phyloP scores from a whole-genome alignment of 92 coral and sea anemone species.

The Epizoanthus illoricatus region DNA sequence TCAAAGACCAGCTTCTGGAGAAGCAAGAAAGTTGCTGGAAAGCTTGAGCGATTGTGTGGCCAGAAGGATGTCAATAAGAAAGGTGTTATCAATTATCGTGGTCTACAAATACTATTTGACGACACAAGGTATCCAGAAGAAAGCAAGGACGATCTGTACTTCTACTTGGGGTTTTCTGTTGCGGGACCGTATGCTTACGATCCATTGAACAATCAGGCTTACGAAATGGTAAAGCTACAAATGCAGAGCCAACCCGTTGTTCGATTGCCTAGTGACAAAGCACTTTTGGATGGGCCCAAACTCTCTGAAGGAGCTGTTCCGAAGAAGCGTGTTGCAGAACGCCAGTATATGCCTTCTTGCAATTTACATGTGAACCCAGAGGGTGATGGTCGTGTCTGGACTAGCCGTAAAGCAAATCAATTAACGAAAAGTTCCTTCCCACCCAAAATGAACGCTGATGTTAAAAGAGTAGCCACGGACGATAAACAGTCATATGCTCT shows the following conservation, averaged over 20 bases:
- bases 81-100: conserved; percentile 21
- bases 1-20: conserved; percentile 28
- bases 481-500: background rate
- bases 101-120: conserved; percentile 18
- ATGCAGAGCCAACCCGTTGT: background rate
- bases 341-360: background rate
- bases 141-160: conserved; percentile 32
- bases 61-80: conserved; percentile 4
- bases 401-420: background rate
- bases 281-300: background rate
- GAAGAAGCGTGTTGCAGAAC: background rate
- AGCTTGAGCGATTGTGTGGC: conserved; percentile 25
- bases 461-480: background rate
- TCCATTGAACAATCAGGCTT: background rate
- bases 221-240: background rate
- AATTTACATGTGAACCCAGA: background rate
- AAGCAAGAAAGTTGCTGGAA: conserved; percentile 12
- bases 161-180: conserved; percentile 30
- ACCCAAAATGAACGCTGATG: background rate
- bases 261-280: background rate
- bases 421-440: background rate
- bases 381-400: background rate
- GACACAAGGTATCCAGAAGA: conserved; percentile 25
- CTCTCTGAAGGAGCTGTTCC: background rate
- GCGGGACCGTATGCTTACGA: conserved; percentile 38